A percentile compares a stretch with the other conserved stretches of the same genome.
Conservation (phyloP, 2,113 vertebrate genomes). For the Pseudorectes ferrugineus region DNA sequence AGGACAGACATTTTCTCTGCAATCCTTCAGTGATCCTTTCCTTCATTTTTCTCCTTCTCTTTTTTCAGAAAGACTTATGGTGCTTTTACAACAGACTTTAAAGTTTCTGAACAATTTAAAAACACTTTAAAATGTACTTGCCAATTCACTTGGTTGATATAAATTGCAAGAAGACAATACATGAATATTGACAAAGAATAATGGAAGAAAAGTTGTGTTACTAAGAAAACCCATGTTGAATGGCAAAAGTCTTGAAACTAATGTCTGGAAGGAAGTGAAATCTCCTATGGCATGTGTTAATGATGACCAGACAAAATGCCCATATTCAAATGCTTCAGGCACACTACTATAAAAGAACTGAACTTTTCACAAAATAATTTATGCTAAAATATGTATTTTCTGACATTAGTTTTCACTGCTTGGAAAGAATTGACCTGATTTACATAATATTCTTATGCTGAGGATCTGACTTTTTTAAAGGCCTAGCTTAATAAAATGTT, state of each 20-base stretch:
- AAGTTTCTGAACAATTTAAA: not conserved
- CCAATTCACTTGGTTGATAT: not conserved
- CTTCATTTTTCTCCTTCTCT: not conserved
- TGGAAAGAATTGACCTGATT: conserved; percentile 73
- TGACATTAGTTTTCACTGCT: conserved; percentile 78
- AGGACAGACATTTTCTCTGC: not conserved
- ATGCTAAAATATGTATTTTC: conserved; percentile 83
- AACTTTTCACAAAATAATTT: conserved; percentile 78
- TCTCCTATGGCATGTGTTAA: conserved; percentile 42
- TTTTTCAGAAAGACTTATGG: not conserved
- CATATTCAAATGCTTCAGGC: conserved; percentile 50
- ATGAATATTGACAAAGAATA: not conserved
- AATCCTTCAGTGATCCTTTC: not conserved
- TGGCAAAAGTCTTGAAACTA: not conserved
- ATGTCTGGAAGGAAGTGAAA: conserved; percentile 19
- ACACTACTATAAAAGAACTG: conserved; percentile 67
- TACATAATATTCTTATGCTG: conserved; percentile 70
- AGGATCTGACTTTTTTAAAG: conserved; percentile 57
- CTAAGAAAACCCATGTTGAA: not conserved
- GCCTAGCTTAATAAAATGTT: conserved; percentile 53
- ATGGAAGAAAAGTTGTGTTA: not conserved
- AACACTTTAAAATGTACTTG: not conserved
- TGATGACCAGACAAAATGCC: conserved; percentile 28
- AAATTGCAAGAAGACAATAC: not conserved
- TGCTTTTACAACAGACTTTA: not conserved